Evolutionary conservation across 2,888 invertebrate genomes (phyloP).

Genomic region (Amiota minor): DNA sequence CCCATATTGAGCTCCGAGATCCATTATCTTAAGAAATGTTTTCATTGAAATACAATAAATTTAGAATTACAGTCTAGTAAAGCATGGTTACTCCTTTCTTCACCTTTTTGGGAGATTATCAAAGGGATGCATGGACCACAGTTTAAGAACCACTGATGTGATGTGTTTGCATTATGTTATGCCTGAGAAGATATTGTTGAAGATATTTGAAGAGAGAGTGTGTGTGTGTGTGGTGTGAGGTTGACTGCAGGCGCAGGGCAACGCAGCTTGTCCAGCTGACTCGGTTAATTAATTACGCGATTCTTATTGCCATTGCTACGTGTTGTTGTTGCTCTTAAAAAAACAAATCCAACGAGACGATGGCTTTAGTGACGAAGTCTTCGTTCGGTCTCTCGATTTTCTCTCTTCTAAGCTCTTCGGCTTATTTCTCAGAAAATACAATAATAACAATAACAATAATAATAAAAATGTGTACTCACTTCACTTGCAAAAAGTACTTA

Average conservation of each 20-base stretch:
- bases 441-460: neutral
- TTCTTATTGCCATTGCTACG: constrained; percentile 41
- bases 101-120: too few species aligned
- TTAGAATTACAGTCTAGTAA: too few species aligned
- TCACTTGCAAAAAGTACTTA: constrained; percentile 13
- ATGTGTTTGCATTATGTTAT: too few species aligned
- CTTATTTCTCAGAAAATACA: neutral
- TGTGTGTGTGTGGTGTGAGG: constrained; percentile 31
- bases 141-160: too few species aligned
- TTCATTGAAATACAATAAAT: too few species aligned
- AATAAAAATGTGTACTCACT: neutral
- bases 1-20: too few species aligned
- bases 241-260: constrained; percentile 28
- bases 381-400: too few species aligned
- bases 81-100: too few species aligned
- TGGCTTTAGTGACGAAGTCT: too few species aligned
- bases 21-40: too few species aligned
- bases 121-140: constrained; percentile 8
- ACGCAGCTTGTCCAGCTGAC: constrained; percentile 63
- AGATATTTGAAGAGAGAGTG: constrained; percentile 17
- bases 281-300: constrained; percentile 70
- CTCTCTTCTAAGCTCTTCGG: constrained; percentile 37
- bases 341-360: constrained; percentile 1
- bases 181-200: too few species aligned
- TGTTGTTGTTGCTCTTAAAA: neutral